A percentile compares a stretch with the other conserved stretches of the same genome.
These are phyloP conservation scores for Spodoptera exigua DNA, from an alignment of 2,888 invertebrate genomes.

Conservation along the genomic window DNA sequence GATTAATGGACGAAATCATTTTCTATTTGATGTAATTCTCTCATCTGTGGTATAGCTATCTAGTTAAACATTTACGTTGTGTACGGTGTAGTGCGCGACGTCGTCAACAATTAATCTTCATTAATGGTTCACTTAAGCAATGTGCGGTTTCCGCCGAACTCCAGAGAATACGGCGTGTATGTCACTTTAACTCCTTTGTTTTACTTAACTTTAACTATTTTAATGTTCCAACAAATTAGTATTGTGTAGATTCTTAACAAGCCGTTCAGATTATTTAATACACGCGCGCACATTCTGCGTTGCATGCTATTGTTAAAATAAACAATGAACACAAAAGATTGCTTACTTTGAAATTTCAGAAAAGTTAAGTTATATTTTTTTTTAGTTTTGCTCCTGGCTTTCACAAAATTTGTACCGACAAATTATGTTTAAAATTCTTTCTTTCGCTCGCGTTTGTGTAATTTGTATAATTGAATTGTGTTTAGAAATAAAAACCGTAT, in stretches of 20 bases:
- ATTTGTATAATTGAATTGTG: conserved; percentile 49
- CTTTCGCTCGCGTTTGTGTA: conserved; percentile 21
- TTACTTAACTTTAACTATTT: conserved; percentile 67
- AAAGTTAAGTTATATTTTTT: conserved; percentile 17
- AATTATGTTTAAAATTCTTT: conserved; percentile 34
- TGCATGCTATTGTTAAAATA: conserved; percentile 20
- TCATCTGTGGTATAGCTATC: conserved; percentile 44
- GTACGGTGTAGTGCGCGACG: conserved; percentile 68
- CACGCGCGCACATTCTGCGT: conserved; percentile 16
- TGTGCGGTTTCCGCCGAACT: conserved; percentile 77
- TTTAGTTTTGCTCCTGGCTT: conserved; percentile 15
- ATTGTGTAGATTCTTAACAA: conserved; percentile 55
- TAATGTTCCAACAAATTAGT: conserved; percentile 65
- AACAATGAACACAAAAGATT: conserved; percentile 20
- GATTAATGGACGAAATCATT: conserved; percentile 58
- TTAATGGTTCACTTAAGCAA: conserved; percentile 82
- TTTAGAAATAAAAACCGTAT: conserved; percentile 36
- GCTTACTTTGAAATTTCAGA: conserved; percentile 22
- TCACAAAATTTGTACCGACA: conserved; percentile 3
- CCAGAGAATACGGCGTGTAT: conserved; percentile 66
- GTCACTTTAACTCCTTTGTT: conserved; percentile 65
- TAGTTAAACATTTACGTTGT: conserved; percentile 54
- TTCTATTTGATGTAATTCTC: conserved; percentile 55
- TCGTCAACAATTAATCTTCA: conserved; percentile 85
- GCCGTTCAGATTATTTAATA: conserved; percentile 46